phyloP scores from a whole-genome alignment of 2,888 invertebrate species.

The Galeopsomyia nigrocyanea region DNA sequence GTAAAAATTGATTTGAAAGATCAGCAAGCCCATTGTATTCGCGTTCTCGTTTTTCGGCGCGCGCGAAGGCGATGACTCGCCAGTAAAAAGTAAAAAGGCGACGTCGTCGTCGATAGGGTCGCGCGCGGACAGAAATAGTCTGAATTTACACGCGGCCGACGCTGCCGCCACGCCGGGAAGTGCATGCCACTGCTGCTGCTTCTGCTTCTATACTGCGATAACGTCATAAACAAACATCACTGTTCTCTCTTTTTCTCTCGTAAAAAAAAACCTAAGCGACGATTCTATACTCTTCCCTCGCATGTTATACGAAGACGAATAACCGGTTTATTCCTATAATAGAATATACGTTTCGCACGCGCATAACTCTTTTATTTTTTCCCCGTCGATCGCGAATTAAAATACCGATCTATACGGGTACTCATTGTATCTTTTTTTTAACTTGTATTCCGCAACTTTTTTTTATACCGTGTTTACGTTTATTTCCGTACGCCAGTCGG shows the following conservation, averaged over 20 bases:
- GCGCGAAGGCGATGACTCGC: conserved; percentile 34
- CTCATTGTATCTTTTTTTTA: background rate
- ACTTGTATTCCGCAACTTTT: no score
- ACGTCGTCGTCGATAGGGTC: conserved; percentile 53
- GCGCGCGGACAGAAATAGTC: conserved; percentile 55
- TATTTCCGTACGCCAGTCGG: no score
- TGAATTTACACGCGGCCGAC: conserved; percentile 53
- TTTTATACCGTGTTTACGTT: no score
- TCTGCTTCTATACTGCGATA: conserved; percentile 41
- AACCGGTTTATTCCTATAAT: conserved; percentile 3
- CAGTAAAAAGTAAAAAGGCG: conserved; percentile 44
- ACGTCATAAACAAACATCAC: conserved; percentile 52
- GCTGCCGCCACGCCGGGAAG: conserved; percentile 49
- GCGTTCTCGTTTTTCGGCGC: background rate
- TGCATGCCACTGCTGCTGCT: conserved; percentile 37
- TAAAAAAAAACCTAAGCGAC: no score
- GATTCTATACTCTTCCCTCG: no score
- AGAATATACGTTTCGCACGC: no score
- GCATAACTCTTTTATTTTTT: background rate
- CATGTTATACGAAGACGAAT: conserved; percentile 18
- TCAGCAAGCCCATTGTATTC: background rate
- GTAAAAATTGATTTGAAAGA: no score
- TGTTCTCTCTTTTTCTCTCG: background rate
- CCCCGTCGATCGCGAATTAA: conserved; percentile 29
- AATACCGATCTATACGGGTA: conserved; percentile 20